phyloP scores from a whole-genome alignment of 1,140 invertebrate genomes.

The Berghia stephanieae region DNA sequence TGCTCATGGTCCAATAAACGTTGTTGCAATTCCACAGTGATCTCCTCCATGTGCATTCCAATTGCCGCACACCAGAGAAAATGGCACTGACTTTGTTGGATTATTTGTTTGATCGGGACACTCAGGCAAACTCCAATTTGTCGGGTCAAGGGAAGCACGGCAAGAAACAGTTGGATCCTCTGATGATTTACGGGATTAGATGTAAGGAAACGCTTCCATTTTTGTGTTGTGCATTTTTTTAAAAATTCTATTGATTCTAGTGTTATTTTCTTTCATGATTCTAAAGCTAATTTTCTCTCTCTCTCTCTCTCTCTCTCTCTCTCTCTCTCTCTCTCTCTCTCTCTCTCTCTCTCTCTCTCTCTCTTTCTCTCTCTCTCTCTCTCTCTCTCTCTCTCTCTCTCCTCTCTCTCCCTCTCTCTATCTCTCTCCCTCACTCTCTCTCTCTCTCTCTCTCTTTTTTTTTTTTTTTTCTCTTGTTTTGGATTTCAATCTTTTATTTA shows the following conservation, averaged over 20 bases:
- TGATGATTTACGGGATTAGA: slow-evolving; percentile 71
- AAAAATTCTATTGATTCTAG: neutral
- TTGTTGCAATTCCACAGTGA: slow-evolving; percentile 68
- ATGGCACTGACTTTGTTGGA: slow-evolving; percentile 72
- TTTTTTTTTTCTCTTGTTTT: too few relatives aligned
- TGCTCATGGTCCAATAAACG: too few relatives aligned
- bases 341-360: too few relatives aligned
- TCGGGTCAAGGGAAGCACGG: slow-evolving; percentile 71
- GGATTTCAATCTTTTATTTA: too few relatives aligned
- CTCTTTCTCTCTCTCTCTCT: too few relatives aligned
- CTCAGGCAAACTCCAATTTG: slow-evolving; percentile 70
- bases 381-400: too few relatives aligned
- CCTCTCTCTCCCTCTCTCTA: too few relatives aligned
- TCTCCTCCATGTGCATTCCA: slow-evolving; percentile 70
- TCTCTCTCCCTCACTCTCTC: too few relatives aligned
- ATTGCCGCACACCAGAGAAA: slow-evolving; percentile 71
- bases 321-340: too few relatives aligned
- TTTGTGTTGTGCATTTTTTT: neutral
- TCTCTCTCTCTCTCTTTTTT: too few relatives aligned
- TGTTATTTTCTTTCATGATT: neutral
- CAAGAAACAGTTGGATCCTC: slow-evolving; percentile 71
- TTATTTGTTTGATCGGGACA: slow-evolving; percentile 70
- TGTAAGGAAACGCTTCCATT: slow-evolving; percentile 58
- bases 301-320: neutral
- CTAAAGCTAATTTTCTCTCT: neutral